Conservation (phyloP, 2,888 invertebrate genomes). For the Phengaris alcon region DNA sequence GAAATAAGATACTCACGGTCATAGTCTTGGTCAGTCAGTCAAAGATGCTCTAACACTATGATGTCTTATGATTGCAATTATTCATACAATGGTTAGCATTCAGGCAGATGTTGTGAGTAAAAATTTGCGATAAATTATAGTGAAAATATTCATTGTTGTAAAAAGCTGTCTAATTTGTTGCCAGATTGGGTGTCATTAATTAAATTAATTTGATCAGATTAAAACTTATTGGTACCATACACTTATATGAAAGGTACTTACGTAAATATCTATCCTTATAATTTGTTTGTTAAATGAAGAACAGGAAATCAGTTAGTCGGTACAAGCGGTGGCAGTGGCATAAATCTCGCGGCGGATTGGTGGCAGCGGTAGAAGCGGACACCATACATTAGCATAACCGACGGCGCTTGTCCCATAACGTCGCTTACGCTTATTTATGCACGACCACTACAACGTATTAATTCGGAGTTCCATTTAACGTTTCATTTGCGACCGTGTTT, state of each 20-base stretch:
- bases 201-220: too few relatives aligned
- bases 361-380: slow-evolving; percentile 42
- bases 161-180: too few relatives aligned
- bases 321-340: slow-evolving; percentile 40
- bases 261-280: not conserved
- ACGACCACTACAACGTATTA: slow-evolving; percentile 39
- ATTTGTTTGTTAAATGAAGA: slow-evolving; percentile 21
- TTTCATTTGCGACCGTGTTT: slow-evolving; percentile 29
- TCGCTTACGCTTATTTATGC: slow-evolving; percentile 50
- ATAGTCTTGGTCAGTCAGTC: slow-evolving; percentile 58
- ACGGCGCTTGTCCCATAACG: slow-evolving; percentile 47
- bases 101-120: not conserved
- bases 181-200: too few relatives aligned
- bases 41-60: slow-evolving; percentile 52
- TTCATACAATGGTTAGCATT: not conserved
- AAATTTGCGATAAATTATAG: too few relatives aligned
- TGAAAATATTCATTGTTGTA: too few relatives aligned
- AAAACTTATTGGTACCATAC: too few relatives aligned
- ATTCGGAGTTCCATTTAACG: slow-evolving; percentile 34
- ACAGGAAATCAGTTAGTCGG: slow-evolving; percentile 40
- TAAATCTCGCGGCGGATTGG: slow-evolving; percentile 46
- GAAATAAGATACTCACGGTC: slow-evolving; percentile 53
- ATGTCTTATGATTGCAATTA: slow-evolving; percentile 50
- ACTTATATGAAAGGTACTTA: not conserved
- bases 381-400: slow-evolving; percentile 59